Percentiles rank a stretch among this genome's conserved stretches.
These are phyloP conservation scores for Lycocerus yunnanus DNA, from an alignment of 2,888 invertebrate genomes.

Conservation along the genomic window DNA sequence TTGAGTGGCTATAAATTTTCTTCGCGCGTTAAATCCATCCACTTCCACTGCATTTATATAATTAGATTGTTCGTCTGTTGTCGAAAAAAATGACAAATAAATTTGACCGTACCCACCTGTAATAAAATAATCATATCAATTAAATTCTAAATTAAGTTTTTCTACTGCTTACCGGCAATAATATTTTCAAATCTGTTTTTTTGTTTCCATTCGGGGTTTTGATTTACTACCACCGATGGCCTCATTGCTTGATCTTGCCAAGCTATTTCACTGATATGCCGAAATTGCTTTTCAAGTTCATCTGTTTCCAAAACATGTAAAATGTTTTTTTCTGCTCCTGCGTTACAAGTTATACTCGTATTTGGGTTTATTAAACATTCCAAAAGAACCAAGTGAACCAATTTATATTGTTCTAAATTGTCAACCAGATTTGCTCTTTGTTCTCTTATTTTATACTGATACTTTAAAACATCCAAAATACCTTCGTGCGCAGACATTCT, in stretches of 20 bases:
- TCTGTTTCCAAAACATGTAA: slow-evolving; percentile 42
- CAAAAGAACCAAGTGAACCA: slow-evolving; percentile 55
- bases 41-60: slow-evolving; percentile 54
- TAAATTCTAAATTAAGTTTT: background rate
- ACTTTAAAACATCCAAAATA: slow-evolving; percentile 45
- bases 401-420: slow-evolving; percentile 56
- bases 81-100: slow-evolving; percentile 48
- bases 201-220: slow-evolving; percentile 34
- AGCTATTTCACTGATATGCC: slow-evolving; percentile 45
- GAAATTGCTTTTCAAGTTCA: slow-evolving; percentile 45
- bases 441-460: slow-evolving; percentile 46
- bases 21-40: slow-evolving; percentile 44
- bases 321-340: slow-evolving; percentile 42
- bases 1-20: slow-evolving; percentile 51
- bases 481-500: slow-evolving; percentile 56
- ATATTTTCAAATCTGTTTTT: slow-evolving; percentile 54
- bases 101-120: slow-evolving; percentile 40
- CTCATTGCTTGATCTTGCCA: slow-evolving; percentile 55
- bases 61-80: slow-evolving; percentile 49
- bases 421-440: slow-evolving; percentile 54
- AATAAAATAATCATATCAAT: background rate
- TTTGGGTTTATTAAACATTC: slow-evolving; percentile 52
- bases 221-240: slow-evolving; percentile 20
- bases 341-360: slow-evolving; percentile 51
- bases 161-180: slow-evolving; percentile 43